A percentile compares a stretch with the other conserved stretches of the same genome.
Evolutionary conservation across 2,113 vertebrate genomes (phyloP).

Genomic region (Phalacrocorax aristotelis): DNA sequence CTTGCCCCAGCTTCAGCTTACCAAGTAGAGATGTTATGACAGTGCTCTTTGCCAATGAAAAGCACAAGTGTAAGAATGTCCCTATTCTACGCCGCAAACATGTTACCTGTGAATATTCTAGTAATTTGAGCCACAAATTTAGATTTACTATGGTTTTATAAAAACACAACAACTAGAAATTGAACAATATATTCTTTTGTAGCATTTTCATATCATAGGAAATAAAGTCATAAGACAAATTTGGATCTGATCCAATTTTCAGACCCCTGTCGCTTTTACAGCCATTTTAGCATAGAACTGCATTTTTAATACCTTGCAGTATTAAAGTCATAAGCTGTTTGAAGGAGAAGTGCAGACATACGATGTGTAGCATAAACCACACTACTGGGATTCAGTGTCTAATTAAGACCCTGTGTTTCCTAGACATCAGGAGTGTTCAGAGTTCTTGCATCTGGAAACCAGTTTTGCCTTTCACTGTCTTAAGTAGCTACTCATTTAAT

Average conservation of each 20-base stretch:
- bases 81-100: neutral
- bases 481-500: neutral
- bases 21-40: neutral
- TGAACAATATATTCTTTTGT: neutral
- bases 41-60: neutral
- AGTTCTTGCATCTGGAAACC: neutral
- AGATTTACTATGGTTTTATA: neutral
- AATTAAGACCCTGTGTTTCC: neutral
- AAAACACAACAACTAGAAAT: neutral
- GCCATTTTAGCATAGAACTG: neutral
- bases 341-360: neutral
- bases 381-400: neutral
- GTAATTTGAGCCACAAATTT: neutral
- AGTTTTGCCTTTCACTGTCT: conserved; percentile 7
- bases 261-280: neutral
- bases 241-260: neutral
- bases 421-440: neutral
- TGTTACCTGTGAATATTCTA: neutral
- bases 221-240: neutral
- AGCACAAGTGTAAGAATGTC: neutral
- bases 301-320: neutral
- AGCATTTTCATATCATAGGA: neutral
- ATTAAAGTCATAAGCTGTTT: neutral
- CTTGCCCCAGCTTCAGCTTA: neutral
- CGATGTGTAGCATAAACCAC: fast-evolving